A percentile compares a stretch with the other conserved stretches of the same genome.
Conservation (phyloP, 2,797 vertebrate species). For the Aphelocoma californica region DNA sequence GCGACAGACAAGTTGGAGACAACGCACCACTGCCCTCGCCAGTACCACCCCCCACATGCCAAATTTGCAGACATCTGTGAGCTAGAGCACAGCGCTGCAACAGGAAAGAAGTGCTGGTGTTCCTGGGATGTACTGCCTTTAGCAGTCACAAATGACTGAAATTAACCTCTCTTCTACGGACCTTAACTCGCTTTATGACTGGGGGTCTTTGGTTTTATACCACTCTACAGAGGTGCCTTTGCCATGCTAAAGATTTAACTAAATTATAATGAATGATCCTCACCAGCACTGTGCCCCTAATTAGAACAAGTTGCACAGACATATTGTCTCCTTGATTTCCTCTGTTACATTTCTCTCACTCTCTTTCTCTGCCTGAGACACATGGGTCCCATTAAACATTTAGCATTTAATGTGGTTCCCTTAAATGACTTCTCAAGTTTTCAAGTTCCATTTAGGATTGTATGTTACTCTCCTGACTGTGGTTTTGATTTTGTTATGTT, state of each 20-base stretch:
- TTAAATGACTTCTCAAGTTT: constrained; percentile 85
- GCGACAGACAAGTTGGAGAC: constrained; percentile 78
- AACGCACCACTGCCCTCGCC: constrained; percentile 47
- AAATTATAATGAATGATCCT: constrained; percentile 80
- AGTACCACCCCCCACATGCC: constrained; percentile 11
- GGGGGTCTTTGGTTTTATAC: constrained; percentile 71
- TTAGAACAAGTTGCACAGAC: constrained; percentile 84
- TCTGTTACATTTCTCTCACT: constrained; percentile 80
- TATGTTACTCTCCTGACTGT: constrained; percentile 74
- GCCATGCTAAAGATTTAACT: constrained; percentile 75
- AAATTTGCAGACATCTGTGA: constrained; percentile 76
- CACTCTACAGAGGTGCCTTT: constrained; percentile 73
- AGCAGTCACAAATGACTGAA: constrained; percentile 59
- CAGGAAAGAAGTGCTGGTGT: constrained; percentile 69
- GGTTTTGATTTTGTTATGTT: constrained; percentile 74
- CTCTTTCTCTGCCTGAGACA: constrained; percentile 79
- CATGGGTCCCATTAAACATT: constrained; percentile 85
- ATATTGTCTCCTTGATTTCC: constrained; percentile 85
- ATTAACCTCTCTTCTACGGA: constrained; percentile 62
- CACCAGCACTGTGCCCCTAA: constrained; percentile 78
- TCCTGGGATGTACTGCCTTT: constrained; percentile 64
- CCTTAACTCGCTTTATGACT: constrained; percentile 53
- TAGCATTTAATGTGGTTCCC: constrained; percentile 84
- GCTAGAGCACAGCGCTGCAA: constrained; percentile 59
- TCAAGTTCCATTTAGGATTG: constrained; percentile 80